Evolutionary conservation across 2,113 vertebrate species (phyloP), one percentile per base, ranked within the genome.

Genomic region (Hydrolagus affinis): DNA sequence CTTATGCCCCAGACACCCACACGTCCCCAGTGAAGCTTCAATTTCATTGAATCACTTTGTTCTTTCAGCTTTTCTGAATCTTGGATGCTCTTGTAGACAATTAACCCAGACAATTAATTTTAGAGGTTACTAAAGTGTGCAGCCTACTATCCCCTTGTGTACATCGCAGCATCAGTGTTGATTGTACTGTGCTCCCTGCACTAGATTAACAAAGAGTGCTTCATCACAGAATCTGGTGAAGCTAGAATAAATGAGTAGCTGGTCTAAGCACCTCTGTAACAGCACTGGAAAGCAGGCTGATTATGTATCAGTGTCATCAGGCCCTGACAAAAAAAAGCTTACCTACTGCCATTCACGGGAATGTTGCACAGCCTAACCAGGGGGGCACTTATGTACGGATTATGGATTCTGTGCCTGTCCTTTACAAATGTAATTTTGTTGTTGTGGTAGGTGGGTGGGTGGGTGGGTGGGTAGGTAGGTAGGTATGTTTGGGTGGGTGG

Each of bases 41-140:
- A 32, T 71, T 87, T 86, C 28, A 73, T 73, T 85, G 72, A 70
- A 80, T 85, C 77, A 77, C 17, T 76, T 62, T 86, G 86, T 85
- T 87, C 72, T 89, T 85, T 88, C 88, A 66, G 25, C 30, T 73
- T 30, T 77, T 69, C 74, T 71, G 30, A 70, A 85, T 66, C 87
- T 90, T 89, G 90, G 87, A 28, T 44, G 32, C 0, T 32, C 1
- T 59, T 59, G 70, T 15, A 85, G 85, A 68, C 87, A 86, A 92
- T 92, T 85, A 88, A 62, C 88, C 68, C 19, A 86, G 91, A 93
- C 91, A 91, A 88, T 88, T 89, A 86, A 86, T 86, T 73, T 90
- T 87, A 90, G 89, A 87, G 90, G 86, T 88, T 3, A 57, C 28
- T 68, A 14, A 77, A 86, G 76, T 72, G 72, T 32, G 17, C 32